phyloP scores from a whole-genome alignment of 1,140 invertebrate genomes.

The Drosophila tristis region DNA sequence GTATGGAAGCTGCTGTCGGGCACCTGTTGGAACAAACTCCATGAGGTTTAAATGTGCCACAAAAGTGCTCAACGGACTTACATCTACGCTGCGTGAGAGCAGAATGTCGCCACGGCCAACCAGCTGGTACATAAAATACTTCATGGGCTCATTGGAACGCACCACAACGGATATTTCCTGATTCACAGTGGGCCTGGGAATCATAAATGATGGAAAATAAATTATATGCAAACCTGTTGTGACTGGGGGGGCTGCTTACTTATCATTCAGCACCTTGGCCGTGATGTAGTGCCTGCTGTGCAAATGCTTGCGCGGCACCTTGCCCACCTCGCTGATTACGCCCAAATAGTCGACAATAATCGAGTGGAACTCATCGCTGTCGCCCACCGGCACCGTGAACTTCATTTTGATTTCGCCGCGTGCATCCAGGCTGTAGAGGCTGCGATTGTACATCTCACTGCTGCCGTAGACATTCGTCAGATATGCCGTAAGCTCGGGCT shows the following conservation, averaged over 20 bases:
- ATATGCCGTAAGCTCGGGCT: slow-evolving; percentile 87
- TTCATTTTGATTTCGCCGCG: slow-evolving; percentile 90
- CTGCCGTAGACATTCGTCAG: slow-evolving; percentile 88
- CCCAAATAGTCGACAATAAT: slow-evolving; percentile 87
- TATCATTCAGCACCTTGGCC: slow-evolving; percentile 88
- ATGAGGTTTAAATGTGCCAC: background rate
- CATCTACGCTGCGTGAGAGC: slow-evolving; percentile 88
- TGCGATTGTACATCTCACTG: slow-evolving; percentile 87
- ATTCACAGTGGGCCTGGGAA: slow-evolving; percentile 87
- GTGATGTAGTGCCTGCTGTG: slow-evolving; percentile 91
- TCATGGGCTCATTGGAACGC: slow-evolving; percentile 91
- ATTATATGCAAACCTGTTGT: background rate
- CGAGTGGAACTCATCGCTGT: slow-evolving; percentile 84
- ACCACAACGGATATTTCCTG: slow-evolving; percentile 92
- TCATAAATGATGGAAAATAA: background rate
- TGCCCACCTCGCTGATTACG: slow-evolving; percentile 87
- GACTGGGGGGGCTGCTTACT: slow-evolving; percentile 38
- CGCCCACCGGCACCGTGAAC: slow-evolving; percentile 87
- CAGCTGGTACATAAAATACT: slow-evolving; percentile 92
- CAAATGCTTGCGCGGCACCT: slow-evolving; percentile 90
- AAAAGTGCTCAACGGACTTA: slow-evolving; percentile 58
- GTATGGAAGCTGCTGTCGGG: slow-evolving; percentile 81
- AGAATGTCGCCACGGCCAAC: slow-evolving; percentile 95
- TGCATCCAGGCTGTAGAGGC: slow-evolving; percentile 86
- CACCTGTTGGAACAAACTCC: slow-evolving; percentile 23